phyloP scores from a whole-genome alignment of 2,797 vertebrate species.

The Meda fulgida region DNA sequence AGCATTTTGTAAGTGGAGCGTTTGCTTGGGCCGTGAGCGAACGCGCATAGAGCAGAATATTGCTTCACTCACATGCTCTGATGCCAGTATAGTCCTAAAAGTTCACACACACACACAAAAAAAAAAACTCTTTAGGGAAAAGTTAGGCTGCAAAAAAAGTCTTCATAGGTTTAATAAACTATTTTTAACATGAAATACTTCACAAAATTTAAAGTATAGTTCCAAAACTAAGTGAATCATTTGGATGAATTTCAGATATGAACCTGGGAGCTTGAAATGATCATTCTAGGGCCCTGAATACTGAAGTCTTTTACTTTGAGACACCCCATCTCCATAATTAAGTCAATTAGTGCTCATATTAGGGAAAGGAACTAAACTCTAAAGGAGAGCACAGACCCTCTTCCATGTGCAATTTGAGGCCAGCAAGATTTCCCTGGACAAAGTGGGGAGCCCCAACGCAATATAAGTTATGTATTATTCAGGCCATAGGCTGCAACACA shows the following conservation, averaged over 20 bases:
- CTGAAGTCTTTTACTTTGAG: conserved; percentile 37
- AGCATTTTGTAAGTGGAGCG: too few relatives aligned
- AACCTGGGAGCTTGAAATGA: conserved; percentile 11
- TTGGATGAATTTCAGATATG: background rate
- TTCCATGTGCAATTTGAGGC: conserved; percentile 59
- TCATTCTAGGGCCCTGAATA: conserved; percentile 8
- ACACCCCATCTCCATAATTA: conserved; percentile 38
- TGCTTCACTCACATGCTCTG: too few relatives aligned
- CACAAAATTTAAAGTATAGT: background rate
- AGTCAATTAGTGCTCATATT: conserved; percentile 44
- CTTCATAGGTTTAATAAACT: background rate
- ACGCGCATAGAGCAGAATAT: too few relatives aligned
- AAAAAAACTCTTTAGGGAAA: background rate
- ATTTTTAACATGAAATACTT: background rate
- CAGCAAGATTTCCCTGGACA: conserved; percentile 57
- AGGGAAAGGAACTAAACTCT: conserved; percentile 24
- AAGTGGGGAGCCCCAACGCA: conserved; percentile 56
- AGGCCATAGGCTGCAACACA: conserved; percentile 43
- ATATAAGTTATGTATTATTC: conserved; percentile 57
- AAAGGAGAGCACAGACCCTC: conserved; percentile 17
- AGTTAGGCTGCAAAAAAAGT: background rate
- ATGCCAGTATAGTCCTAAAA: background rate
- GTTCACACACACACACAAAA: too few relatives aligned
- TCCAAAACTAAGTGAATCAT: conserved; percentile 12
- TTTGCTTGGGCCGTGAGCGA: too few relatives aligned